Percentiles rank a stretch among this genome's conserved stretches.
These are phyloP conservation scores for Fregata magnificens DNA, from an alignment of 2,113 vertebrate species.

Conservation along the genomic window DNA sequence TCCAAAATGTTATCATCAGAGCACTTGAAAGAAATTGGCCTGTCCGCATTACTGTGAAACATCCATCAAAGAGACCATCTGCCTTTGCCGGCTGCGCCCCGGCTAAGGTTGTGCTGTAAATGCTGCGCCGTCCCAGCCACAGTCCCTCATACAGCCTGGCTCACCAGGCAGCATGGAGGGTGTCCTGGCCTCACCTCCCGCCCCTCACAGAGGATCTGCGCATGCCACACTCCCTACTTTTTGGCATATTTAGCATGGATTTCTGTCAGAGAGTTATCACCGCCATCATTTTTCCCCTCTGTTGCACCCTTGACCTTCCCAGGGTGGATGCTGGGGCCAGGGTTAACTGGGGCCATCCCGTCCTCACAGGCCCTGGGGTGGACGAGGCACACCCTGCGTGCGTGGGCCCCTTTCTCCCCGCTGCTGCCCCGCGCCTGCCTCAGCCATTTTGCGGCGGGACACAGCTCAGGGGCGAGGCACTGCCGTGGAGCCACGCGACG, in stretches of 20 bases:
- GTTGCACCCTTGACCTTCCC: neutral
- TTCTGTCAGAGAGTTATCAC: neutral
- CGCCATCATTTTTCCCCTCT: neutral
- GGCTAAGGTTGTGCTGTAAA: accelerated
- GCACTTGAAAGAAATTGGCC: neutral
- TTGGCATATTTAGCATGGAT: accelerated
- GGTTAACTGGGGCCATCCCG: accelerated
- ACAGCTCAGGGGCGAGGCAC: accelerated
- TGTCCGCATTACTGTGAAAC: accelerated
- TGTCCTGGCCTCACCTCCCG: neutral
- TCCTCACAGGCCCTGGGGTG: neutral
- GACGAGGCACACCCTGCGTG: accelerated
- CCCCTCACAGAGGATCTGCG: accelerated
- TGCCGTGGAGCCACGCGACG: accelerated
- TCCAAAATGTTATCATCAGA: neutral
- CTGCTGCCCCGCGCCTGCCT: accelerated
- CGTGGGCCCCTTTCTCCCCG: accelerated
- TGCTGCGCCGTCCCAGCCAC: accelerated
- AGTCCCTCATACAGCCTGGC: neutral
- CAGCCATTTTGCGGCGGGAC: neutral
- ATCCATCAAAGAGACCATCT: accelerated
- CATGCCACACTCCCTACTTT: neutral
- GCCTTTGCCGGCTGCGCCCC: neutral
- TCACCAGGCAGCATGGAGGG: accelerated
- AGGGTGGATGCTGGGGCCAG: accelerated